phyloP scores from a whole-genome alignment of 2,888 invertebrate genomes.

The Lysandra bellargus region DNA sequence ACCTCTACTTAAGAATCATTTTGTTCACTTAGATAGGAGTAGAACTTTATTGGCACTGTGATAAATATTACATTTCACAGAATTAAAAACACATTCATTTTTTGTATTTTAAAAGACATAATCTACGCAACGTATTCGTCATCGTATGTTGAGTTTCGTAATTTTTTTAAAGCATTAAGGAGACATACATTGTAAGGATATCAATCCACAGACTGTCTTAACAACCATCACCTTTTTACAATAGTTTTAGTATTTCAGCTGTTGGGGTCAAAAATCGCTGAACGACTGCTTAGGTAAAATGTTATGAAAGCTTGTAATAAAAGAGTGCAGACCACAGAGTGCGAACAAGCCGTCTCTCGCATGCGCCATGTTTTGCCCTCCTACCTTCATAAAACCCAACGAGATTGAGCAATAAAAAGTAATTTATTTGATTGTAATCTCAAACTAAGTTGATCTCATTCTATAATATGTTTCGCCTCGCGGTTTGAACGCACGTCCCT shows the following conservation, averaged over 20 bases:
- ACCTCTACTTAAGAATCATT: not conserved
- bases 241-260: no score
- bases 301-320: not conserved
- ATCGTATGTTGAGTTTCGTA: no score
- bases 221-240: no score
- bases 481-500: slow-evolving; percentile 75
- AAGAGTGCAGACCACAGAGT: slow-evolving; percentile 43
- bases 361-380: slow-evolving; percentile 77
- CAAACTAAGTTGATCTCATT: slow-evolving; percentile 79
- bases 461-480: slow-evolving; percentile 79
- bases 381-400: slow-evolving; percentile 80
- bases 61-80: no score
- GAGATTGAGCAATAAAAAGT: slow-evolving; percentile 81
- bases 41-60: not conserved
- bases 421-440: slow-evolving; percentile 81
- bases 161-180: no score
- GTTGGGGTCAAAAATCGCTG: not conserved
- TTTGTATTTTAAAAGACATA: no score
- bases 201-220: no score
- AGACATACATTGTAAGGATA: no score
- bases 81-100: no score
- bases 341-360: slow-evolving; percentile 71
- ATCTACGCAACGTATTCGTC: no score
- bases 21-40: not conserved
- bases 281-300: not conserved